Base-by-base conservation (phyloP, 2,113 vertebrate species). In the Toxotes chatareus region DNA sequence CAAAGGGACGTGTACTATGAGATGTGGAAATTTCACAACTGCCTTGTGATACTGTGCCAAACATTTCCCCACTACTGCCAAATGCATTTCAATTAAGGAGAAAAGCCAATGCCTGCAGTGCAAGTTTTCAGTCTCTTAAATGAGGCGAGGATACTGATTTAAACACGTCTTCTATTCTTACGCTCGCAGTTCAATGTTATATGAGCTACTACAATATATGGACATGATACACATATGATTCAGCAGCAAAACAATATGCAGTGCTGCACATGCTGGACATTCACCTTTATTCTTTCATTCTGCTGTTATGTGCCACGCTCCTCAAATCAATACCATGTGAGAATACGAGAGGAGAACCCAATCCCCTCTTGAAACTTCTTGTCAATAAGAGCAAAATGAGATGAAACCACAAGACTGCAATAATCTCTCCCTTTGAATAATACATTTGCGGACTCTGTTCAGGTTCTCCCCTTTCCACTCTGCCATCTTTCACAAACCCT, bases 361-460 rank as follows among this genome's bases (percentile, higher is more conserved):
- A 67, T 42, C 61, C 70, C 38, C 71, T 67, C 69, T 3, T 73
- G 64, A 68, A 80, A 66, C 7, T 4, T 73, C 42, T 46, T 40
- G 72, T 89, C 85, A 89, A 80, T 86, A 86, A 63, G 27, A 68
- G 63, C 70, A 65, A 82, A 88, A 74, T 79, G 42, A 85, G 81
- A 79, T 70, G 66, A 82, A 77, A 76, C 72, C 77, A 79, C 38
- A 53, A 51, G 63, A 46, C 76, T 76, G 67, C 76, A 81, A 83
- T 83, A 77, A 85, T 86, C 61, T 72, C 76, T 55, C 44, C 17
- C 32, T 66, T 63, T 81, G 81, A 88, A 81, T 85, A 81, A 88
- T 72, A 79, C 73, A 89, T 86, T 56, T 56, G 73, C 70, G 47
- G 59, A 69, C 59, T 76, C 56, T 56, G 71, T 36, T 65, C 69